A percentile compares a stretch with the other conserved stretches of the same genome.
Evolutionary conservation across 2,113 vertebrate genomes (phyloP).

Genomic region (Paradoxurus hermaphroditus): DNA sequence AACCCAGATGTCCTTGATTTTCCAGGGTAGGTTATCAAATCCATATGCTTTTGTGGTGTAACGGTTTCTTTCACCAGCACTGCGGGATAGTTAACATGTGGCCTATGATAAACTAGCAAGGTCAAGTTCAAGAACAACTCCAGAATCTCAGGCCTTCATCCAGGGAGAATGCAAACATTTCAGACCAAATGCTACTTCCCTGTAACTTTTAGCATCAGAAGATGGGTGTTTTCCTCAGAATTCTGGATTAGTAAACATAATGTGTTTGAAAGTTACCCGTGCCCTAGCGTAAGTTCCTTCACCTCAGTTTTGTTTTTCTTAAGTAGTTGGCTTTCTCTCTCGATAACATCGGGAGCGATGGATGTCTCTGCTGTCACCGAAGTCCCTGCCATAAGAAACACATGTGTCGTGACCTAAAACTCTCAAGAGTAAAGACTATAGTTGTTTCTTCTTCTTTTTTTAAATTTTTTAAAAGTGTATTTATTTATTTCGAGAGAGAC

Average conservation of each 20-base stretch:
- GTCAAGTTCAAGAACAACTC: constrained; percentile 37
- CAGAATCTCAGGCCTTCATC: not conserved
- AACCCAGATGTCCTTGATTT: constrained; percentile 60
- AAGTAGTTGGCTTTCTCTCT: not conserved
- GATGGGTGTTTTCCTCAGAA: not conserved
- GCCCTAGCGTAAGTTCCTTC: not conserved
- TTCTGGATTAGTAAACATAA: not conserved
- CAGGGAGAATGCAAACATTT: constrained; percentile 9
- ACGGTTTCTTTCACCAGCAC: constrained; percentile 25
- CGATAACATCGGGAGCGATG: not conserved
- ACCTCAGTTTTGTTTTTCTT: not conserved
- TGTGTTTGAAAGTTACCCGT: not conserved
- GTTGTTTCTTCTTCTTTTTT: not conserved
- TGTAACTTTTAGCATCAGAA: not conserved
- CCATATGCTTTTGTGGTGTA: constrained; percentile 58
- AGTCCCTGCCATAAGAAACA: not conserved
- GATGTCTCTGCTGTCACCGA: not conserved
- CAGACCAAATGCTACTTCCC: not conserved
- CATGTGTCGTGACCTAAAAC: not conserved
- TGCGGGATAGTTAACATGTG: constrained; percentile 11
- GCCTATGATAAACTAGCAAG: constrained; percentile 6
- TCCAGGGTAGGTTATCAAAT: constrained; percentile 52
- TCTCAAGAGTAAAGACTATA: not conserved
- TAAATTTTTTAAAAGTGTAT: too few relatives aligned
- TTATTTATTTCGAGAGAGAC: too few relatives aligned